Conservation (phyloP, 2,797 vertebrate species). For the Chrosomus eos region DNA sequence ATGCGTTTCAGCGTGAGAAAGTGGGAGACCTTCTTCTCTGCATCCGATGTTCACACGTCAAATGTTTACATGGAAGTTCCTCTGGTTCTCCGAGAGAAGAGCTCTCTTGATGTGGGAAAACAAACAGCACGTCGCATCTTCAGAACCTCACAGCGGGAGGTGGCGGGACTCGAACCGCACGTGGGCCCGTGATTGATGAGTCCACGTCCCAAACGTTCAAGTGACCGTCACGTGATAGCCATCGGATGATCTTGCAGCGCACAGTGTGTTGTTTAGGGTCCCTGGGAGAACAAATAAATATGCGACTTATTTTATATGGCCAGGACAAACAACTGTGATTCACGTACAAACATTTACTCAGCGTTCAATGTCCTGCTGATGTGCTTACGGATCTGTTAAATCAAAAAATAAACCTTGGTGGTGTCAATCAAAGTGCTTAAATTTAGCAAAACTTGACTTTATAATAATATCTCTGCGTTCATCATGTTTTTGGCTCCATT, state of each 20-base stretch:
- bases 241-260: conserved; percentile 36
- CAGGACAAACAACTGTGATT: conserved; percentile 49
- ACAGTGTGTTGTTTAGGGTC: conserved; percentile 32
- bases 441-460: neutral
- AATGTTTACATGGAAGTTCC: conserved; percentile 52
- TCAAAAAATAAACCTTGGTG: neutral
- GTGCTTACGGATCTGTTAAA: neutral
- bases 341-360: conserved; percentile 13
- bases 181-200: conserved; percentile 49
- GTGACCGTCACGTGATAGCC: conserved; percentile 34
- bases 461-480: neutral
- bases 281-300: conserved; percentile 44
- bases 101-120: conserved; percentile 40
- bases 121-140: conserved; percentile 50
- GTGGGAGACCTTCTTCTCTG: conserved; percentile 14
- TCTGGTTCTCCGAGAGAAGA: conserved; percentile 39
- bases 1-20: conserved; percentile 48
- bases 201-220: conserved; percentile 34
- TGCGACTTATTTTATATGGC: conserved; percentile 20
- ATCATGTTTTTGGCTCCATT: neutral
- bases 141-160: conserved; percentile 41
- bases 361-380: neutral
- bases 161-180: conserved; percentile 35
- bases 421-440: neutral
- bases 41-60: conserved; percentile 25